These are phyloP conservation scores for Eptesicus fuscus DNA, from an alignment of 2,113 vertebrate genomes.

Conservation along the genomic window DNA sequence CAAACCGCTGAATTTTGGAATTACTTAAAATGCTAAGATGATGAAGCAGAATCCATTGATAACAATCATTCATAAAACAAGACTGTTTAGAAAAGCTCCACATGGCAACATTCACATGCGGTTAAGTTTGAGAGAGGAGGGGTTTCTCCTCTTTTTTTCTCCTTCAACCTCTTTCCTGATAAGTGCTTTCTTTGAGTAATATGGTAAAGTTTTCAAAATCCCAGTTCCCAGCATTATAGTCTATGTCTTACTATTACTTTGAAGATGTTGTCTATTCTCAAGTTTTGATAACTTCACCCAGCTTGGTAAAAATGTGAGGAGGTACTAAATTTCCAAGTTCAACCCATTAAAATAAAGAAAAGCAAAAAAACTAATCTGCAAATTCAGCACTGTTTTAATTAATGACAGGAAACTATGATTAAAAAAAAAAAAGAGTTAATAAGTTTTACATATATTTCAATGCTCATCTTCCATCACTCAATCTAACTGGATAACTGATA, in stretches of 20 bases:
- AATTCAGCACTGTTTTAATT: background rate
- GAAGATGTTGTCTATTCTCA: background rate
- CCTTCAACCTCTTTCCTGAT: background rate
- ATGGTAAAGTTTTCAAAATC: background rate
- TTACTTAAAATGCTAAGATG: background rate
- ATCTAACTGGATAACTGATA: background rate
- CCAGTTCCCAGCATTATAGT: background rate
- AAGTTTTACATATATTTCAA: background rate
- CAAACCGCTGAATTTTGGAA: conserved; percentile 2
- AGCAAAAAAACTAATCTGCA: background rate
- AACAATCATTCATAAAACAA: background rate
- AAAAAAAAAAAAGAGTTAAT: background rate
- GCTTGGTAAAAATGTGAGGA: background rate
- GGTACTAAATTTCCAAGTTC: background rate
- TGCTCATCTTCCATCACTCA: background rate
- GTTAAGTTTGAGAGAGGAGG: background rate
- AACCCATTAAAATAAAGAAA: conserved; percentile 23
- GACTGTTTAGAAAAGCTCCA: background rate
- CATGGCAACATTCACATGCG: background rate
- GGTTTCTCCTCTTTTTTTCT: background rate
- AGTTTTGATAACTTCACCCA: background rate
- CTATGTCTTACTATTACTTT: background rate
- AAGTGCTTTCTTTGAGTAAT: background rate
- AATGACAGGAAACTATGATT: background rate
- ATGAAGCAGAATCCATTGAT: background rate